phyloP scores from a whole-genome alignment of 1,140 invertebrate species.

The Colletes gigas region DNA sequence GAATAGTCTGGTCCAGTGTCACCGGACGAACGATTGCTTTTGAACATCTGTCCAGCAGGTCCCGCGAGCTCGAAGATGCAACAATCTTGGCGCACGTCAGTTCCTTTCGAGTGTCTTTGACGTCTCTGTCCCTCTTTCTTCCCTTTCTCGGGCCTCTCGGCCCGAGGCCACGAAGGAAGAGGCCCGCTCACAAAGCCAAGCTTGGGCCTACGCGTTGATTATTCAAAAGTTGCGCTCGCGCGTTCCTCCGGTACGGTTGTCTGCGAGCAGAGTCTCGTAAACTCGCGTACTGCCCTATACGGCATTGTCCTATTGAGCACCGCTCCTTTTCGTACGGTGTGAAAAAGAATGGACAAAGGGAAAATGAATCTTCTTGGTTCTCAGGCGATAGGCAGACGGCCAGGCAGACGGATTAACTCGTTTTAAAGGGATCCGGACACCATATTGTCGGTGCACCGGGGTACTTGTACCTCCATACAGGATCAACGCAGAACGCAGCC shows the following conservation, averaged over 20 bases:
- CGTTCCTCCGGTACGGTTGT: slow-evolving; percentile 47
- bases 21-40: slow-evolving; percentile 28
- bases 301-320: slow-evolving; percentile 64
- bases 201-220: slow-evolving; percentile 16
- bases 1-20: not conserved
- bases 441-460: slow-evolving; percentile 52
- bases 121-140: slow-evolving; percentile 9
- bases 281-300: slow-evolving; percentile 28
- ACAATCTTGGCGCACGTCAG: slow-evolving; percentile 51
- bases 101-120: slow-evolving; percentile 31
- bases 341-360: slow-evolving; percentile 75
- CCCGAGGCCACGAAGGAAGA: not conserved
- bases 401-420: slow-evolving; percentile 71
- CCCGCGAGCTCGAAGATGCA: slow-evolving; percentile 36
- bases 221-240: not conserved
- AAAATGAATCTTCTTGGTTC: slow-evolving; percentile 76
- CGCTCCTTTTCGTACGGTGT: slow-evolving; percentile 68
- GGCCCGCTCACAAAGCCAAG: not conserved
- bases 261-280: slow-evolving; percentile 51
- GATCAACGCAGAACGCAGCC: not conserved
- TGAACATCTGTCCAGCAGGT: slow-evolving; percentile 57
- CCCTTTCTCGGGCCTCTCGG: not conserved
- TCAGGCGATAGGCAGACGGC: slow-evolving; percentile 71
- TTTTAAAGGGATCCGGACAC: slow-evolving; percentile 71
- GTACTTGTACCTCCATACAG: slow-evolving; percentile 2